phyloP scores from a whole-genome alignment of 2,797 vertebrate species.

The Sparidentex hasta region DNA sequence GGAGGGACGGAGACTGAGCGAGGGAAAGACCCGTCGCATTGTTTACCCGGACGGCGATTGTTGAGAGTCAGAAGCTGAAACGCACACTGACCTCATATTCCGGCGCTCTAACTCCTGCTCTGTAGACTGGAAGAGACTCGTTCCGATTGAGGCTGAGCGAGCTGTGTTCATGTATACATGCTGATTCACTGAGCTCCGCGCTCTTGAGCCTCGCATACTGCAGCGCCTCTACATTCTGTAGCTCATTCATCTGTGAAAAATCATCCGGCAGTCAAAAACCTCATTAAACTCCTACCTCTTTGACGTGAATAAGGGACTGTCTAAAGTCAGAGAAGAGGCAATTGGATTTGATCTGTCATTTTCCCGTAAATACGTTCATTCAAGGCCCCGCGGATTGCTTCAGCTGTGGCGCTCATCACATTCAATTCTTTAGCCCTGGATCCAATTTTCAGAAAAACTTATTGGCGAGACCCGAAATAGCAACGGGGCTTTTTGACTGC shows the following conservation, averaged over 20 bases:
- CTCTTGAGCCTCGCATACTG: conserved; percentile 29
- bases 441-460: conserved; percentile 78
- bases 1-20: conserved; percentile 22
- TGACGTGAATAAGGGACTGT: conserved; percentile 66
- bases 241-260: conserved; percentile 53
- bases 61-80: conserved; percentile 43
- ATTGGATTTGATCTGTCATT: conserved; percentile 77
- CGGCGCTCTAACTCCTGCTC: neutral
- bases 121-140: conserved; percentile 1
- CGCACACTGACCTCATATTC: conserved; percentile 1
- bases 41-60: conserved; percentile 18
- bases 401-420: conserved; percentile 67
- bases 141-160: neutral
- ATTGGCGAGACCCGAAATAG: conserved; percentile 74
- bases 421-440: conserved; percentile 71
- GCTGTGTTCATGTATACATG: conserved; percentile 33
- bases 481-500: conserved; percentile 51
- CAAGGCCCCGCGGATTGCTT: conserved; percentile 66
- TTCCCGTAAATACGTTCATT: conserved; percentile 73
- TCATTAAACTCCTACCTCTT: conserved; percentile 74
- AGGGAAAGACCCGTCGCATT: conserved; percentile 16
- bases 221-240: conserved; percentile 52
- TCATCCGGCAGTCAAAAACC: conserved; percentile 68
- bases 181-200: conserved; percentile 8
- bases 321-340: conserved; percentile 67